Base-by-base conservation (phyloP, 2,888 invertebrate genomes). In the Andricus curvator region DNA sequence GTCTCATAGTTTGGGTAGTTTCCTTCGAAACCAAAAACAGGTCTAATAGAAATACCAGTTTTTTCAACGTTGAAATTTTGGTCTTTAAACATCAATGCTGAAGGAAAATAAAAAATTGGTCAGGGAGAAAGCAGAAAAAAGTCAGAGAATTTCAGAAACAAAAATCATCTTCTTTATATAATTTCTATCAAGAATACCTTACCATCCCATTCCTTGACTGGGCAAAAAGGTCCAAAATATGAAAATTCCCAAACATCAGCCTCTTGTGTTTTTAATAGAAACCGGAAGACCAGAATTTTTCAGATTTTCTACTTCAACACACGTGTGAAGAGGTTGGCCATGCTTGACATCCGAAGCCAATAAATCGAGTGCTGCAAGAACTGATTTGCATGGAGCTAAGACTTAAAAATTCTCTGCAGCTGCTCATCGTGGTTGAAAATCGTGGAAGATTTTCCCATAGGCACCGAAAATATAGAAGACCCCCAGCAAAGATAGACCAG, bases 311-410 rank as follows among this genome's bases (percentile, higher is more conserved):
- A 13, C 44, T 41, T 65, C 41, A 25, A 51, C 25, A 70, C 51
- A 51, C 29, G 51, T 70, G 70, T 22, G 70, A 70, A 70, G 33
- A 48, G 78, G 80, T 37, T 78, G 67, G 76, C 81, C 81, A 80
- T 83, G 83, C 82, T 79, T 85, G 84, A 85, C 87, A 86, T 83
- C 80, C 83, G 86, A 88, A 87, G 86, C 88, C 86, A 87, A 89
- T 89, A 89, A 89, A 88, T 88, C 83, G 86, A 86, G 85, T 82
- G 80, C 81, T 83, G 85, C 84, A 84, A 82, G 81, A 78, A 80
- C 88, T 88, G 81, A 91, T 91, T 91, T 91, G 91, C 91, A 91
- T 91, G 88, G 86, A 91, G 91, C 91, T 89, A 84, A 87, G 86
- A 87, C 80, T 84, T 85, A 85, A 87, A 87, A 88, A 85, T 81